Evolutionary conservation across 2,113 vertebrate genomes (phyloP).

Genomic region (Petrocephalus zakoni): DNA sequence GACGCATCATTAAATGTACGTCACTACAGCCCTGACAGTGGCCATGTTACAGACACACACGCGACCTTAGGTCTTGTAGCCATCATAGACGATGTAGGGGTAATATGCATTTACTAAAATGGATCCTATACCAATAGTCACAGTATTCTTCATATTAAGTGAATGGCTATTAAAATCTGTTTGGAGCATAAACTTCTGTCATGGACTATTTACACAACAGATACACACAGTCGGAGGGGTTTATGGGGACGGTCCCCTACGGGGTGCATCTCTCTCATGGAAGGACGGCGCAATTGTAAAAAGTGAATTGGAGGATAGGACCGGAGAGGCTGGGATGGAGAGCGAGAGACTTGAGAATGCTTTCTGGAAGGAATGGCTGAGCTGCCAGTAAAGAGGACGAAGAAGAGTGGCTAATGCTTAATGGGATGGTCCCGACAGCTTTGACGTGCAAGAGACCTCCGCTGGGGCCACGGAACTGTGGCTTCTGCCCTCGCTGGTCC

Average conservation of each 20-base stretch:
- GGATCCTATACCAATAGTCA: background rate
- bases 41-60: background rate
- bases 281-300: background rate
- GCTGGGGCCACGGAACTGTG: background rate
- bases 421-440: too few relatives aligned
- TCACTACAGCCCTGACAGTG: background rate
- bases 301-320: background rate
- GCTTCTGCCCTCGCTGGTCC: background rate
- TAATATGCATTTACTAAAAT: background rate
- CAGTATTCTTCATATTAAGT: background rate
- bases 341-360: background rate
- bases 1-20: background rate
- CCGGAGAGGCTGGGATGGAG: background rate
- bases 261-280: background rate
- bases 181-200: background rate
- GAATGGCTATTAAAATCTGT: background rate
- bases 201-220: background rate
- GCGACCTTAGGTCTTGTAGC: background rate
- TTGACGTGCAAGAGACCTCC: background rate
- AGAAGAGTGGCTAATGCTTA: background rate
- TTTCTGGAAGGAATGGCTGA: background rate
- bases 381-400: background rate
- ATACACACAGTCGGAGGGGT: background rate
- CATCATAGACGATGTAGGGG: background rate
- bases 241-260: background rate